Conservation (phyloP, 1,140 invertebrate genomes). For the Pseudachorutes palmiensis region DNA sequence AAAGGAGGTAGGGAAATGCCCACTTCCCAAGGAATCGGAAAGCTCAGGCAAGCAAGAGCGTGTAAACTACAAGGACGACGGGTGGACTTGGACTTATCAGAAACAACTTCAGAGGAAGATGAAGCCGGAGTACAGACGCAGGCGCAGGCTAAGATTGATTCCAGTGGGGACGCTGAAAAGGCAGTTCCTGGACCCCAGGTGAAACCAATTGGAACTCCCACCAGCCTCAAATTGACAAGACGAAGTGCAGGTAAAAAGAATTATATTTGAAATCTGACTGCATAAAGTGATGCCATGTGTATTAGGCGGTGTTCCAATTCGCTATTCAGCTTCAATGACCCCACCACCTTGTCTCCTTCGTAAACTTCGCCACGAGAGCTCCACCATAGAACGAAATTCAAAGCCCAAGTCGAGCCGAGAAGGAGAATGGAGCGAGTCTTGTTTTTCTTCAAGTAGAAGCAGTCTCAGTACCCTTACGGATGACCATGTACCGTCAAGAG, state of each 20-base stretch:
- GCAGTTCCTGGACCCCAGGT: background rate
- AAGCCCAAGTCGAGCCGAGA: background rate
- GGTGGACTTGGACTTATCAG: background rate
- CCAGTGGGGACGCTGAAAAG: background rate
- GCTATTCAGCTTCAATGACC: slow-evolving; percentile 1
- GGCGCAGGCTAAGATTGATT: no score
- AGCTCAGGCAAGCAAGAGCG: background rate
- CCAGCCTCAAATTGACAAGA: background rate
- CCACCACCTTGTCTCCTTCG: background rate
- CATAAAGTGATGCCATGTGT: no score
- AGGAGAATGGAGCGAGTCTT: background rate
- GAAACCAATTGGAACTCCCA: background rate
- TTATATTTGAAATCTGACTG: no score
- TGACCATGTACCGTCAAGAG: background rate
- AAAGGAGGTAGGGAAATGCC: background rate
- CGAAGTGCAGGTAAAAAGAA: no score
- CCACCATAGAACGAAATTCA: background rate
- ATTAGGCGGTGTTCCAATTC: background rate
- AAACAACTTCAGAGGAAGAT: background rate
- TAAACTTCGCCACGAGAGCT: background rate
- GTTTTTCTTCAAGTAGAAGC: background rate
- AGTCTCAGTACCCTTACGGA: background rate
- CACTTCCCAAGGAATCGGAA: background rate
- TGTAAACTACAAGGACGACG: background rate
- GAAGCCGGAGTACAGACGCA: background rate